Evolutionary conservation across 2,113 vertebrate species (phyloP), one percentile per base, ranked within the genome.

Genomic region (Poeciliopsis occidentalis): DNA sequence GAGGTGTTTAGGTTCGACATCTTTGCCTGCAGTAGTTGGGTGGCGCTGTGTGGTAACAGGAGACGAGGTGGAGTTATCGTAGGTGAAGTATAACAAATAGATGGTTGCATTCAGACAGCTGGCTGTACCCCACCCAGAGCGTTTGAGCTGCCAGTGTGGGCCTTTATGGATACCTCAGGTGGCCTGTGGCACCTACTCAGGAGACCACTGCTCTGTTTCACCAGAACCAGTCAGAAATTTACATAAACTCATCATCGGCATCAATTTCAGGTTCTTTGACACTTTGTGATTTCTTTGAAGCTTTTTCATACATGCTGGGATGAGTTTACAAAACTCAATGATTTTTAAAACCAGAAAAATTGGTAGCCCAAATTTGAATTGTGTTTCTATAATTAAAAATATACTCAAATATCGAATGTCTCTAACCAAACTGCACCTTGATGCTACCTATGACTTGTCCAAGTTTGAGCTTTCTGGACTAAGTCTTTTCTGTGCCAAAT

Each of bases 41-140:
- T 63, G 64, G 61, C 29, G 44, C 44, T 19, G 60, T 64, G 73
- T 32, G 64, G 61, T 32, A 12, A 29, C 63, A 34, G 61, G 63
- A 60, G 66, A 10, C 57, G 39, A 67, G 67, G 1, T 11, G 27
- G 74, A 61, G 78, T 69, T 80, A 54, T 54, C 31, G 74, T 65
- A 69, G 78, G 80, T 75, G 75, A 67, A 77, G 67, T 75, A 70
- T 47, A 76, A 87, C 68, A 82, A 85, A 81, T 74, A 85, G 66
- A 78, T 32, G 76, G 72, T 54, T 83, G 78, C 17, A 67, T 84
- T 63, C 64, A 79, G 80, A 76, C 74, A n/a, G 22, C 22, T n/a
- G 51, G 51, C 7, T 24, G 10, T 24, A 57, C 24, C 51, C 51
- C 51, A 62, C 71, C 60, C 57, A 24, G 60, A 31, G 70, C 31